A percentile compares a stretch with the other conserved stretches of the same genome.
Evolutionary conservation across 2,113 vertebrate species (phyloP).

Genomic region (Gavia stellata): DNA sequence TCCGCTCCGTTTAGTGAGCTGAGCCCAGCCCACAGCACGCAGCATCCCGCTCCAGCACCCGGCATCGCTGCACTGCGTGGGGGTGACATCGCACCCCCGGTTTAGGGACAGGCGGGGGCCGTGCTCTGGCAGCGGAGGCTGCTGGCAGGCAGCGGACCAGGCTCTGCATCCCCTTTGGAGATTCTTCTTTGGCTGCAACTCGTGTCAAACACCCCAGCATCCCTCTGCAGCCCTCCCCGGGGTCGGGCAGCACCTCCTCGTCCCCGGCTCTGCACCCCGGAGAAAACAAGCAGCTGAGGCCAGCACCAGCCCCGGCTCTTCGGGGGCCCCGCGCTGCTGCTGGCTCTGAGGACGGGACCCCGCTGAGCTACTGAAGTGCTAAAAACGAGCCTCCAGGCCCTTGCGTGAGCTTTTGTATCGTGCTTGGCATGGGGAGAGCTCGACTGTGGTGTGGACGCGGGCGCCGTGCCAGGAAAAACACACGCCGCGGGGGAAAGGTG

Average conservation of each 20-base stretch:
- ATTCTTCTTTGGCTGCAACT: background rate
- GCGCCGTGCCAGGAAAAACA: background rate
- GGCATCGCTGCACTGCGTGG: rapidly evolving
- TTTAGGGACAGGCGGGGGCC: background rate
- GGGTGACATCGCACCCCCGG: background rate
- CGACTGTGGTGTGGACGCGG: background rate
- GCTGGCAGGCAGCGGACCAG: background rate
- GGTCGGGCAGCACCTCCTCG: background rate
- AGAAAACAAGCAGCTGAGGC: background rate
- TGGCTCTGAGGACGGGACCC: background rate
- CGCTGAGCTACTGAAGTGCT: background rate
- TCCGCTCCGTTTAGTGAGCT: background rate
- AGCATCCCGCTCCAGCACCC: background rate
- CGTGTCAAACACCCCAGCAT: background rate
- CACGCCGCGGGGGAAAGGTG: background rate
- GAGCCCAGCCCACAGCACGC: background rate
- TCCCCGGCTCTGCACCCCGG: background rate
- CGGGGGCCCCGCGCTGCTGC: background rate
- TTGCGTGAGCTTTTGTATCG: background rate
- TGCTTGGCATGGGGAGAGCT: background rate
- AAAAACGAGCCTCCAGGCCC: background rate
- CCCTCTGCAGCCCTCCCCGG: background rate
- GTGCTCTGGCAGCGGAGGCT: background rate
- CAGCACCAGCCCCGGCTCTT: background rate
- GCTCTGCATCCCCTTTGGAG: background rate